These are phyloP conservation scores for Vulpes ferrilata DNA, from an alignment of 2,113 vertebrate species.

Conservation along the genomic window DNA sequence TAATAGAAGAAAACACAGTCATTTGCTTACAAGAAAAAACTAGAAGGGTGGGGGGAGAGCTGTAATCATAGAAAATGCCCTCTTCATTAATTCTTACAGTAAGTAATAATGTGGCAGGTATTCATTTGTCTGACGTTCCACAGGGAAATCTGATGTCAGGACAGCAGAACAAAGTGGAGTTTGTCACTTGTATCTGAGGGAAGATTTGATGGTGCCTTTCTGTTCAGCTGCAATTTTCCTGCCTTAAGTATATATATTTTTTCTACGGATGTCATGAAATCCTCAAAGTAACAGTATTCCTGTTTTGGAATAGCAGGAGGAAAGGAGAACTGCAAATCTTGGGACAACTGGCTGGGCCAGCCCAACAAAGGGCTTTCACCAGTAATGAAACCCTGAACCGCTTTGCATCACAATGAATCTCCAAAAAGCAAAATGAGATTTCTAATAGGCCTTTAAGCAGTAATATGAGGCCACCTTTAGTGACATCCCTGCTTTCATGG, in stretches of 20 bases:
- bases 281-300: conserved; percentile 59
- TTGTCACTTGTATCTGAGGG: neutral
- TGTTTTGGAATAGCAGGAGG: neutral
- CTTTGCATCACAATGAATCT: conserved; percentile 44
- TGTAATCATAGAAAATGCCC: conserved; percentile 43
- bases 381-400: neutral
- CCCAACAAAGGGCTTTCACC: conserved; percentile 54
- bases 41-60: neutral
- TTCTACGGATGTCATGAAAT: neutral
- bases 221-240: conserved; percentile 58
- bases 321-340: conserved; percentile 63
- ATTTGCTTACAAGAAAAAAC: conserved; percentile 1
- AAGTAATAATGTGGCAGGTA: conserved; percentile 47
- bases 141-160: conserved; percentile 55
- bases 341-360: neutral
- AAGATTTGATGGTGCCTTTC: conserved; percentile 5
- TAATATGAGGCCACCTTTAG: conserved; percentile 51
- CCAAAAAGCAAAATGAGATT: conserved; percentile 64
- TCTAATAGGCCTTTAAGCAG: conserved; percentile 27
- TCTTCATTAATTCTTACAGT: neutral
- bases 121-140: conserved; percentile 67
- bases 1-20: conserved; percentile 58
- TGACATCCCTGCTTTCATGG: conserved; percentile 64
- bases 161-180: conserved; percentile 38
- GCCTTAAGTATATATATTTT: conserved; percentile 55